Evolutionary conservation across 2,888 invertebrate genomes (phyloP).

Genomic region (Tortricodes alternella): DNA sequence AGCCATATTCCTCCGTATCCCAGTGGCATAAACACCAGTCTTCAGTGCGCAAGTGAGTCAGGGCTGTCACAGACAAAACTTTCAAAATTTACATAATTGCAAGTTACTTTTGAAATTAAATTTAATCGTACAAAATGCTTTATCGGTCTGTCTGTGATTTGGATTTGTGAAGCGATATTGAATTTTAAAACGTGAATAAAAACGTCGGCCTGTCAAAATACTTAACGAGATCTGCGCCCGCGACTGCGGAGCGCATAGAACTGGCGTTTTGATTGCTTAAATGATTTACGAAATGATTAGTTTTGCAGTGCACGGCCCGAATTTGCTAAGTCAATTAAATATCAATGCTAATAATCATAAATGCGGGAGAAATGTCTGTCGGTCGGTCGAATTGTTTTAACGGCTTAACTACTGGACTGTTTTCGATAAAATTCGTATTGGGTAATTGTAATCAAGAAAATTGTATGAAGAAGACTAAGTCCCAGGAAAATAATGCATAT

Average conservation of each 20-base stretch:
- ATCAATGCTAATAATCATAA: not conserved
- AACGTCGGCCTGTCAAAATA: constrained; percentile 47
- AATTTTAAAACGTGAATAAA: constrained; percentile 43
- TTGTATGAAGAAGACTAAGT: no score
- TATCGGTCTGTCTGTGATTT: constrained; percentile 19
- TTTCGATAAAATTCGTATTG: no score
- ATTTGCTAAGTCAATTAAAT: not conserved
- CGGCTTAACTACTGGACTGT: no score
- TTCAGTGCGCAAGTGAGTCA: not conserved
- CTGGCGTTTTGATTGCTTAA: constrained; percentile 24
- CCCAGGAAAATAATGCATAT: no score
- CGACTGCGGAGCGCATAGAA: constrained; percentile 32
- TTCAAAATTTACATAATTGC: constrained; percentile 15
- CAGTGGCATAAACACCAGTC: not conserved
- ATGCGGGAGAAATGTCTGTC: no score
- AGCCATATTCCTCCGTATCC: not conserved
- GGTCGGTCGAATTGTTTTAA: no score
- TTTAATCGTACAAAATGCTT: constrained; percentile 23
- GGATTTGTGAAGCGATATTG: constrained; percentile 37
- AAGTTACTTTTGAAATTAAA: constrained; percentile 21
- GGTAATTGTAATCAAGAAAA: no score
- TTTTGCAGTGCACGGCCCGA: constrained; percentile 27
- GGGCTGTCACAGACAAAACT: not conserved
- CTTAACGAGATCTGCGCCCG: constrained; percentile 40
- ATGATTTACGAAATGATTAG: constrained; percentile 3